These are phyloP conservation scores for Hyla sarda DNA, from an alignment of 2,113 vertebrate species.

Conservation along the genomic window DNA sequence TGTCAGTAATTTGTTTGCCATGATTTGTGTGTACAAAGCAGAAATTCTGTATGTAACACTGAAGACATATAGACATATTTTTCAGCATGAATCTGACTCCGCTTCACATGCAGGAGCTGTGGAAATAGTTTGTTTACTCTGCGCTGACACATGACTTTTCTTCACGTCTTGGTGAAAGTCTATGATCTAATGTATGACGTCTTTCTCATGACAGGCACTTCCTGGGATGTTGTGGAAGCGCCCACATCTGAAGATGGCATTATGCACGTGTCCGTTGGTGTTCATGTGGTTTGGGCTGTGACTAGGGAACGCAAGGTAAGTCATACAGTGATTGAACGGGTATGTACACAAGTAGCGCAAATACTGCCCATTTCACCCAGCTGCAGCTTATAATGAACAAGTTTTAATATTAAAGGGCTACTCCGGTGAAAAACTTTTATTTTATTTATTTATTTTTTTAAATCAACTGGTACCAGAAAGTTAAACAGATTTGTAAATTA, in stretches of 20 bases:
- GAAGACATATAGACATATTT: neutral
- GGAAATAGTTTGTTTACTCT: neutral
- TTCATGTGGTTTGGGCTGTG: conserved; percentile 91
- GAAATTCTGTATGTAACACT: neutral
- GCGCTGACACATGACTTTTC: neutral
- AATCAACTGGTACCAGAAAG: too few species aligned
- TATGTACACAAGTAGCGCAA: too few species aligned
- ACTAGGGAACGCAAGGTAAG: conserved; percentile 95
- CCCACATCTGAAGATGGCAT: conserved; percentile 86
- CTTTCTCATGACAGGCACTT: conserved; percentile 68
- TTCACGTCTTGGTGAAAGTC: neutral
- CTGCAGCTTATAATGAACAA: too few species aligned
- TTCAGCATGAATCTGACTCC: neutral
- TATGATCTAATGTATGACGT: neutral
- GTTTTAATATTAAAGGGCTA: too few species aligned
- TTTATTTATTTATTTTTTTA: too few species aligned
- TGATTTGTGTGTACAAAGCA: neutral
- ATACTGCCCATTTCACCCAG: too few species aligned
- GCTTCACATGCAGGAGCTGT: too few species aligned
- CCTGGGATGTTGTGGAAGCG: conserved; percentile 89
- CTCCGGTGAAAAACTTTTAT: too few species aligned
- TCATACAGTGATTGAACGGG: too few species aligned
- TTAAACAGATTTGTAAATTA: too few species aligned
- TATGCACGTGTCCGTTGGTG: conserved; percentile 85
- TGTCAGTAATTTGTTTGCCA: neutral